phyloP scores from a whole-genome alignment of 2,888 invertebrate genomes.

The Apodemia arnacis region DNA sequence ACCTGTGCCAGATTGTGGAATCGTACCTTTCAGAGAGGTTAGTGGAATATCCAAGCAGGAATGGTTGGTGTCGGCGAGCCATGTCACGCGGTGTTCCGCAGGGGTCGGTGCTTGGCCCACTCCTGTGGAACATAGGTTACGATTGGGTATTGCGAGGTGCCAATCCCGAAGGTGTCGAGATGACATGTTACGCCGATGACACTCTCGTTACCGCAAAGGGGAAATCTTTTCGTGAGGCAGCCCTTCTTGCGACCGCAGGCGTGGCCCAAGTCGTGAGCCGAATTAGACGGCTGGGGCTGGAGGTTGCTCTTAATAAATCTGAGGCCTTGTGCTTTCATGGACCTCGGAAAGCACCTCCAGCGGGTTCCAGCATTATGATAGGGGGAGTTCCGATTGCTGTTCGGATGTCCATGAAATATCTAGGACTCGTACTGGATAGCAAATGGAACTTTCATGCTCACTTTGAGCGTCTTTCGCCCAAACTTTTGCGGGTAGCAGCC shows the following conservation, averaged over 20 bases:
- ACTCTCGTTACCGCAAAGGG: background rate
- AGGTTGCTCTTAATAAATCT: constrained; percentile 12
- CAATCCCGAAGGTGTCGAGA: too few relatives aligned
- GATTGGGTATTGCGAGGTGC: too few relatives aligned
- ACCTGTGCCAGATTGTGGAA: background rate
- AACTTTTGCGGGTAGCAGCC: background rate
- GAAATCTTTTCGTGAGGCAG: constrained; percentile 27
- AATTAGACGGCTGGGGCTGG: constrained; percentile 4
- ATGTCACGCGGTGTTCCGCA: too few relatives aligned
- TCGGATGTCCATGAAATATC: background rate
- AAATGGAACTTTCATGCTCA: background rate
- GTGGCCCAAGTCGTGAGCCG: constrained; percentile 7
- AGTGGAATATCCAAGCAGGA: too few relatives aligned
- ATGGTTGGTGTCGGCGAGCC: background rate
- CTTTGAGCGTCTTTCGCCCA: background rate
- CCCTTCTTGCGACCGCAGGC: constrained; percentile 34
- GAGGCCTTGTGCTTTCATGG: background rate
- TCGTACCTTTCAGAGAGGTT: background rate
- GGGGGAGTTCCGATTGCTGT: background rate
- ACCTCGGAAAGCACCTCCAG: background rate
- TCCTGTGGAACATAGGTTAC: too few relatives aligned
- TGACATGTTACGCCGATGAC: background rate
- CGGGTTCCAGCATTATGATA: background rate
- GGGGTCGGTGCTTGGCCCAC: background rate
- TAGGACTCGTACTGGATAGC: background rate